Conservation (phyloP, 2,113 vertebrate genomes). For the Psammodynastes pulverulentus region DNA sequence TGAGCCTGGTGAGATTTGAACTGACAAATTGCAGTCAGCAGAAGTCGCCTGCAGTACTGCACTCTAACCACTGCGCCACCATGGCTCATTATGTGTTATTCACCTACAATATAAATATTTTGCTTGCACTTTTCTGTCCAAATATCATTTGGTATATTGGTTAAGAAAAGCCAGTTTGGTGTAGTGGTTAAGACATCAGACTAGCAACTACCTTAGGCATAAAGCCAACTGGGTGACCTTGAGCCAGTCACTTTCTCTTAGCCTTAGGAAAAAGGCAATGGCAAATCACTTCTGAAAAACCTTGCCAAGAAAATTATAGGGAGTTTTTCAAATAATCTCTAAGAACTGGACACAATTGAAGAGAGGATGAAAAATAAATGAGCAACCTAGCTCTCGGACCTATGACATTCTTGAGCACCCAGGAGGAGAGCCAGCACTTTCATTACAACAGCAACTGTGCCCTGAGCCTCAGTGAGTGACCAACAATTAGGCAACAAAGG, state of each 20-base stretch:
- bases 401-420: not conserved
- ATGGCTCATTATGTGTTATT: not conserved
- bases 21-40: no score
- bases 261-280: not conserved
- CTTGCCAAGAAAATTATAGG: not conserved
- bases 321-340: not conserved
- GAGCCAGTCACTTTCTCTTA: not conserved
- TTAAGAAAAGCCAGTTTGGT: not conserved
- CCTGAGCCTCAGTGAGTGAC: not conserved
- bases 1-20: no score
- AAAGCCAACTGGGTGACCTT: not conserved
- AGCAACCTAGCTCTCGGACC: not conserved
- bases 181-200: not conserved
- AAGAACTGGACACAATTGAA: not conserved
- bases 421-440: rapidly evolving
- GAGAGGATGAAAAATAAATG: not conserved
- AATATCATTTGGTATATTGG: not conserved
- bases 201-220: not conserved
- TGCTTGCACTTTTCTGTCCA: not conserved
- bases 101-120: not conserved
- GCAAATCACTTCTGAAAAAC: not conserved
- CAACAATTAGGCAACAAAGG: conserved; percentile 47
- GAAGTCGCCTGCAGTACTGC: no score
- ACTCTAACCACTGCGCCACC: no score
- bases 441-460: conserved; percentile 18